phyloP scores from a whole-genome alignment of 2,888 invertebrate species.

The Cephus nigrinus region DNA sequence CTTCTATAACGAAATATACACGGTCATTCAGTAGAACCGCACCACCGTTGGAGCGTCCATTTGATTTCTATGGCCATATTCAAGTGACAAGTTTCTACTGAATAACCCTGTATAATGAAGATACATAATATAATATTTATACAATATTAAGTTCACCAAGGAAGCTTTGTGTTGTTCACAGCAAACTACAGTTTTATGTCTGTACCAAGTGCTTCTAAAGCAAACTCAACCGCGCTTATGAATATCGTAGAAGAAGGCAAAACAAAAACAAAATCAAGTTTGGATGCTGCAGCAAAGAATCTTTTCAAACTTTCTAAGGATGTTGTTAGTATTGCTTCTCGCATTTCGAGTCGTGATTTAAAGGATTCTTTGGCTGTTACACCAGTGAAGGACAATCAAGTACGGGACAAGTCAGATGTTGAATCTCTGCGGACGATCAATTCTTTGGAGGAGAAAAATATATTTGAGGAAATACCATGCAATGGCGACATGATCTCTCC shows the following conservation, averaged over 20 bases:
- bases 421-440: conserved; percentile 19
- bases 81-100: too few relatives aligned
- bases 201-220: conserved; percentile 37
- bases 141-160: too few relatives aligned
- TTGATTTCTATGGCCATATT: too few relatives aligned
- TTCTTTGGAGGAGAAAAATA: conserved; percentile 15
- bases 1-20: too few relatives aligned
- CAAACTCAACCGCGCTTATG: conserved; percentile 44
- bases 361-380: background rate
- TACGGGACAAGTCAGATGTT: background rate
- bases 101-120: conserved; percentile 8
- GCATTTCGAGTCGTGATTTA: background rate
- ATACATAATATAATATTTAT: conserved; percentile 15
- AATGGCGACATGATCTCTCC: background rate
- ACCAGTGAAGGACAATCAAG: conserved; percentile 12
- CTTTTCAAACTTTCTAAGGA: conserved; percentile 28
- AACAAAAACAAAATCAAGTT: conserved; percentile 35
- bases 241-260: conserved; percentile 32
- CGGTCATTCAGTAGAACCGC: too few relatives aligned
- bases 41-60: too few relatives aligned
- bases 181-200: conserved; percentile 45
- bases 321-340: conserved; percentile 10
- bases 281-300: conserved; percentile 34
- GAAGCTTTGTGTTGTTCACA: conserved; percentile 19
- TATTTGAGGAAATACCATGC: too few relatives aligned